phyloP scores from a whole-genome alignment of 2,797 vertebrate genomes.

The Poecilia velifera region DNA sequence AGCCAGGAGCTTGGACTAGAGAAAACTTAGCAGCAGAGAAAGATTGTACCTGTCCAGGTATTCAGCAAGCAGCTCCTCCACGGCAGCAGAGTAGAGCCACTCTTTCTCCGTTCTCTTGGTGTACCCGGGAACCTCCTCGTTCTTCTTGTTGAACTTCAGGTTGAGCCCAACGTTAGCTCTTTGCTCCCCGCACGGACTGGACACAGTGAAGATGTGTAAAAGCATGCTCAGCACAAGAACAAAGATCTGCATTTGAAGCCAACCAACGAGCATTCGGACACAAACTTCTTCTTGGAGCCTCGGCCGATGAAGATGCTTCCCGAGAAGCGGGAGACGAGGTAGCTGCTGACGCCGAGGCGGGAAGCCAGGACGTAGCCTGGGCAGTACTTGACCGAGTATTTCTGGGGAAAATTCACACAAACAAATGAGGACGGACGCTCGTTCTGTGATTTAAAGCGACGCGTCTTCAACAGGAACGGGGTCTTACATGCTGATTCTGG shows the following conservation, averaged over 20 bases:
- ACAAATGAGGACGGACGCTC: not conserved
- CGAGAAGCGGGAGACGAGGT: constrained; percentile 98
- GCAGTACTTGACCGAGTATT: constrained; percentile 96
- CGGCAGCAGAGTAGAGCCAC: constrained; percentile 95
- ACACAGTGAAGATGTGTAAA: constrained; percentile 6
- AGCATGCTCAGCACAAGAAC: not conserved
- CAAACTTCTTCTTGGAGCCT: constrained; percentile 96
- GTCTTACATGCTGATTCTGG: constrained; percentile 97
- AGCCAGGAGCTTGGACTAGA: not conserved
- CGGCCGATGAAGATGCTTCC: constrained; percentile 98
- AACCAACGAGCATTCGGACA: constrained; percentile 21
- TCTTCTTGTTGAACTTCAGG: constrained; percentile 99
- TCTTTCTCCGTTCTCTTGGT: constrained; percentile 95
- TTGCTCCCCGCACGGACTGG: constrained; percentile 95
- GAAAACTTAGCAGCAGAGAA: not conserved
- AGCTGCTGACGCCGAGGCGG: constrained; percentile 93
- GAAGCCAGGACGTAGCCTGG: constrained; percentile 95
- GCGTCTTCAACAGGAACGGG: not conserved
- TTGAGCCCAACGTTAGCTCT: constrained; percentile 94
- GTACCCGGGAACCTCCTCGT: constrained; percentile 98
- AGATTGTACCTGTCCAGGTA: constrained; percentile 90
- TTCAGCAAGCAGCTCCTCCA: constrained; percentile 91
- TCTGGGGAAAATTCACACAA: constrained; percentile 77
- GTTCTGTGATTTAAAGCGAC: not conserved
- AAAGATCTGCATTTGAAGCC: not conserved